Percentiles rank a stretch among this genome's conserved stretches.
phyloP scores from a whole-genome alignment of 2,797 vertebrate genomes.

The Mionectes olivaceus region DNA sequence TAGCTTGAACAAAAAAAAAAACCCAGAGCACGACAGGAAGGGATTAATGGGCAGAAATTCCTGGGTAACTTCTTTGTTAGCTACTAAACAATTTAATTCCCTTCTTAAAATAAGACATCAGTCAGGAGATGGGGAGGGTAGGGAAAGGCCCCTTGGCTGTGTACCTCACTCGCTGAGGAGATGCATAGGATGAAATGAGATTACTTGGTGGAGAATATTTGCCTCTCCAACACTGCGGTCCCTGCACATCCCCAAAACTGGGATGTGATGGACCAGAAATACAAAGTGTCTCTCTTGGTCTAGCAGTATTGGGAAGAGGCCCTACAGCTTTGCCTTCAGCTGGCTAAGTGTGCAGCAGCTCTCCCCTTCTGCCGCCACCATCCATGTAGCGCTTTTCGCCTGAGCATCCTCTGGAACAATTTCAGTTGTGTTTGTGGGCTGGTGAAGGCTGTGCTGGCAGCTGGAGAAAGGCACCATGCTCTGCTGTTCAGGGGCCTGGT shows the following conservation, averaged over 20 bases:
- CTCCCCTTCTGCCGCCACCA: background rate
- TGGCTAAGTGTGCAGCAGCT: background rate
- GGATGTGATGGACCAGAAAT: background rate
- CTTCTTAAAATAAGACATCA: background rate
- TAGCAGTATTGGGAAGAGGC: background rate
- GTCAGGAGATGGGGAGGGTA: background rate
- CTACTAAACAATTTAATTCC: background rate
- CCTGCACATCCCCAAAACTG: background rate
- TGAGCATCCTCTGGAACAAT: background rate
- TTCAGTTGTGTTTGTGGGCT: background rate
- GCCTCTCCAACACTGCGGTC: accelerated
- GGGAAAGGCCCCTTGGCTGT: background rate
- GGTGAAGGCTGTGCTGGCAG: background rate
- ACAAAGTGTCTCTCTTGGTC: background rate
- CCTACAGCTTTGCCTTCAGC: background rate
- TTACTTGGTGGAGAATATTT: background rate
- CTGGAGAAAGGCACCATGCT: accelerated
- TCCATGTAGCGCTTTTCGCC: background rate
- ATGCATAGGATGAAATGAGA: background rate
- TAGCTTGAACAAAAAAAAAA: background rate
- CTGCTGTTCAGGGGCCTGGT: background rate
- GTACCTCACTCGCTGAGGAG: accelerated
- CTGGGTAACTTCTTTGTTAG: background rate
- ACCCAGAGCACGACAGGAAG: background rate
- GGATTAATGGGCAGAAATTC: background rate